Base-by-base conservation (phyloP, 2,797 vertebrate genomes). In the Argyrosomus regius region DNA sequence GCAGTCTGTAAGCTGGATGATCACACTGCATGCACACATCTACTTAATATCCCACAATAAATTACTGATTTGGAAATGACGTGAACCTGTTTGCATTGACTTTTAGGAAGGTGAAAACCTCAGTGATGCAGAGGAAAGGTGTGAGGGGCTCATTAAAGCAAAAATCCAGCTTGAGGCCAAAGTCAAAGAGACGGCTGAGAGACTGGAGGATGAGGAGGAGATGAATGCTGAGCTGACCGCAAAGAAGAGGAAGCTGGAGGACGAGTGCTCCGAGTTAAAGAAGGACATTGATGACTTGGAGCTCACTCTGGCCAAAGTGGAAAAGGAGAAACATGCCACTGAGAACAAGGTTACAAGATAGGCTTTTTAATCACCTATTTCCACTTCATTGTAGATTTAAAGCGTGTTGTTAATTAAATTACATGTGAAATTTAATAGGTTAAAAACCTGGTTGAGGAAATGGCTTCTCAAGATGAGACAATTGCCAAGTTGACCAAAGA, bases 171-270 rank as follows among this genome's bases (percentile, higher is more conserved):
- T 97, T 14, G 96, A 98, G 85, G 95, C 95, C 14, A 97, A 97
- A 93, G 87, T 97, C 72, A 97, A 97, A 91, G 97, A 97, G 73
- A 78, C 95, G 2, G 80, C 68, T 4, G 96, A 97, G 90, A 96
- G 96, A 74, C 60, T 97, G 80, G 97, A 98, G 20, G 96, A 97
- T 24, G 97, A 98, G 41, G 97, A 98, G 28, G 97, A 97, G 57
- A 91, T 96, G 1, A 97, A 97, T 35, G 94, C 95, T 41, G 97
- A 97, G 68, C 81, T 97, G 83, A 97, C 93, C 2, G 94, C 91
- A n/a, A 94, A 94, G 83, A 94, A 94, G 83, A 92, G 94, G 75
- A 95, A 95, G 72, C 91, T 95, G 72, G 94, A 95, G 82, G 93
- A 95, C 90, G 95, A 89, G 85, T 94, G 89, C 72, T 65, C 85